Conservation (phyloP, 2,113 vertebrate genomes). For the Theropithecus gelada region DNA sequence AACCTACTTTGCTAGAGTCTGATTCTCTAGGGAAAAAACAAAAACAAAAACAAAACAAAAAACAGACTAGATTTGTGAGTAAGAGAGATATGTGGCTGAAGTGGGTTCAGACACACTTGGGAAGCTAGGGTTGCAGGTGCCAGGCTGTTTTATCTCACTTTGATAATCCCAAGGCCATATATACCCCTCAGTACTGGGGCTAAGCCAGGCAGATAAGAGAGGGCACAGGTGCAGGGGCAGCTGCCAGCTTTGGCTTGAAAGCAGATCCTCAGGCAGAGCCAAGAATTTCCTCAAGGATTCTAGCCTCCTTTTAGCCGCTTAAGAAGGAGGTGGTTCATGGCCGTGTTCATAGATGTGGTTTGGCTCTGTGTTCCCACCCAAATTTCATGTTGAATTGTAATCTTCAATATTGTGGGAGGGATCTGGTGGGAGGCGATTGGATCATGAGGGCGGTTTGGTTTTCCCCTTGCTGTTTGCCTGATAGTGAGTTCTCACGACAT, state of each 20-base stretch:
- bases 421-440: no score
- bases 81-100: not conserved
- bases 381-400: no score
- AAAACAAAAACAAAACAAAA: not conserved
- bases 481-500: no score
- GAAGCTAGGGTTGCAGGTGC: not conserved
- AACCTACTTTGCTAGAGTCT: not conserved
- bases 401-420: no score
- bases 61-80: not conserved
- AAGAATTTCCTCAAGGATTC: not conserved
- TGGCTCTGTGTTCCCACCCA: no score
- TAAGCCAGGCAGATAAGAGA: not conserved
- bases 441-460: no score
- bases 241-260: not conserved
- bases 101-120: not conserved
- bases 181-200: not conserved
- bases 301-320: not conserved
- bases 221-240: not conserved
- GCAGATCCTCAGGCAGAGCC: not conserved
- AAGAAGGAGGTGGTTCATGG: not conserved
- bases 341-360: no score
- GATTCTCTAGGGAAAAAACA: not conserved
- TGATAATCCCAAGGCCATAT: not conserved
- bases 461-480: no score
- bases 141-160: not conserved